A percentile compares a stretch with the other conserved stretches of the same genome.
Evolutionary conservation across 2,113 vertebrate genomes (phyloP).

Genomic region (Origma solitaria): DNA sequence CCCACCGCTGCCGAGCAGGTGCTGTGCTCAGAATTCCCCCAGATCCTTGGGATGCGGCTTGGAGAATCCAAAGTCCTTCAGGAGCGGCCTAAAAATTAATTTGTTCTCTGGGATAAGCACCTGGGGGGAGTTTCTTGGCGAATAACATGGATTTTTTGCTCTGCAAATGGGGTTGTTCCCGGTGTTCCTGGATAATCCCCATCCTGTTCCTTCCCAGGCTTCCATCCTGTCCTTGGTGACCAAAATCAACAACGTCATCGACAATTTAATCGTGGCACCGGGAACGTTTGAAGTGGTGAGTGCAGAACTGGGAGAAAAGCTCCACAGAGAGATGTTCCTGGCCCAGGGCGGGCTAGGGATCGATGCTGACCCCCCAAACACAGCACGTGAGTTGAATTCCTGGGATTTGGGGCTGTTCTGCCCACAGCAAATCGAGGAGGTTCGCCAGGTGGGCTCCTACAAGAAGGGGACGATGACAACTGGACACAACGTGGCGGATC

Average conservation of each 20-base stretch:
- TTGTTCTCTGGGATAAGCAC: fast-evolving
- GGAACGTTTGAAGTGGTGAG: conserved; percentile 98
- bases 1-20: conserved; percentile 92
- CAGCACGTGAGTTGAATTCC: fast-evolving
- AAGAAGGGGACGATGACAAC: conserved; percentile 98
- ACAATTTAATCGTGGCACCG: conserved; percentile 94
- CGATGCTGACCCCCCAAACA: fast-evolving
- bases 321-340: fast-evolving
- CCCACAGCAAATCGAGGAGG: conserved; percentile 94
- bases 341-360: fast-evolving
- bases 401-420: fast-evolving
- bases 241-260: conserved; percentile 98
- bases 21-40: fast-evolving
- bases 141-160: fast-evolving
- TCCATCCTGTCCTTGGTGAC: conserved; percentile 97
- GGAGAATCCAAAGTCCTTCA: fast-evolving
- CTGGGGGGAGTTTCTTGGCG: fast-evolving
- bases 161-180: fast-evolving
- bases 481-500: conserved; percentile 93
- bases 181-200: neutral
- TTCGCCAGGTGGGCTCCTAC: conserved; percentile 96
- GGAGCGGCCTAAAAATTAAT: fast-evolving
- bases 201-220: conserved; percentile 70
- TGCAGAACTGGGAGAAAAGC: fast-evolving
- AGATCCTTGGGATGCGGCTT: fast-evolving